A percentile compares a stretch with the other conserved stretches of the same genome.
Evolutionary conservation across 2,888 invertebrate species (phyloP).

Genomic region (Sarcophaga variegata): DNA sequence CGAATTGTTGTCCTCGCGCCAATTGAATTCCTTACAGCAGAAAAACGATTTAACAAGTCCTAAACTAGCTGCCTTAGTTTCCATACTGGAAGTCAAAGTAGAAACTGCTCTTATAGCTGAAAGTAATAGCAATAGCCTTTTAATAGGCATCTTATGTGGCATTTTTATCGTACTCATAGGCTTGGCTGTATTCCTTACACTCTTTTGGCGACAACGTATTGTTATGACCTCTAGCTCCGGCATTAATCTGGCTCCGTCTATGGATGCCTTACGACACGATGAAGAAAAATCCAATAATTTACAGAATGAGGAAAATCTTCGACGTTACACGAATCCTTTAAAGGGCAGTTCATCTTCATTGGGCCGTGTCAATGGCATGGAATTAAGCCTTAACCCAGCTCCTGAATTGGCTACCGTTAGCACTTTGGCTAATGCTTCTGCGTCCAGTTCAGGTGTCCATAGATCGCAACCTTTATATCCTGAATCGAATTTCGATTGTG

Average conservation of each 20-base stretch:
- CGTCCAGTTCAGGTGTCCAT: slow-evolving; percentile 78
- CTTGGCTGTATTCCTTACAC: slow-evolving; percentile 82
- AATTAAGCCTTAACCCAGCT: slow-evolving; percentile 80
- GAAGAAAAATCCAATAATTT: slow-evolving; percentile 95
- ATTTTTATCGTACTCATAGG: slow-evolving; percentile 81
- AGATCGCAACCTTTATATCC: slow-evolving; percentile 81
- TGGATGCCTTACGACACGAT: slow-evolving; percentile 87
- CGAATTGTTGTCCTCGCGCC: slow-evolving; percentile 85
- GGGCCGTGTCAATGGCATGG: slow-evolving; percentile 83
- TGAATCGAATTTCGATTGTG: slow-evolving; percentile 80
- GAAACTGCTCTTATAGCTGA: slow-evolving; percentile 86
- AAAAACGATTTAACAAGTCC: slow-evolving; percentile 83
- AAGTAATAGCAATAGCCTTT: slow-evolving; percentile 79
- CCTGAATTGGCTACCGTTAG: slow-evolving; percentile 78
- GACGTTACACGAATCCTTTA: slow-evolving; percentile 91
- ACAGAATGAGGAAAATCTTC: slow-evolving; percentile 94
- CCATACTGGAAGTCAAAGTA: slow-evolving; percentile 89
- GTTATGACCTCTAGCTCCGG: slow-evolving; percentile 83
- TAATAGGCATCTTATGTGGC: slow-evolving; percentile 82
- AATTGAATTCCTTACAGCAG: slow-evolving; percentile 77
- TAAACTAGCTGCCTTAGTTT: slow-evolving; percentile 85
- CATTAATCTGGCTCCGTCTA: slow-evolving; percentile 83
- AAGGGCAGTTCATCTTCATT: slow-evolving; percentile 84
- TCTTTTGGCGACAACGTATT: slow-evolving; percentile 84
- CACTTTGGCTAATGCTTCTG: slow-evolving; percentile 82